Evolutionary conservation across 2,888 invertebrate species (phyloP).

Genomic region (Drosophila emarginata): DNA sequence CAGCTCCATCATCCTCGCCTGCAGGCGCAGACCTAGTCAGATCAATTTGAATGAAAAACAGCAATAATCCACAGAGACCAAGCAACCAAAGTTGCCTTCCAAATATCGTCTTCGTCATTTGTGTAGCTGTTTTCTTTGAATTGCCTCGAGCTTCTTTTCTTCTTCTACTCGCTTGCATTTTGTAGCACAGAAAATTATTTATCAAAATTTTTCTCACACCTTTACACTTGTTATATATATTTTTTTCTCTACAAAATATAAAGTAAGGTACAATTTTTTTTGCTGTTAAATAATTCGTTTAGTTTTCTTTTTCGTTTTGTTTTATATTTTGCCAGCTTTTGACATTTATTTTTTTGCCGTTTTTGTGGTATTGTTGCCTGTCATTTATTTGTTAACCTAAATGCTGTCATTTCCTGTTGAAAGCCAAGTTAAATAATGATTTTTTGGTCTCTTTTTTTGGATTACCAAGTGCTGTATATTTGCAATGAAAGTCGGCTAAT

Average conservation of each 20-base stretch:
- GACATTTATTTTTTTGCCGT: conserved; percentile 46
- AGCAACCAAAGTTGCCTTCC: conserved; percentile 63
- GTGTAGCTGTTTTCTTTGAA: neutral
- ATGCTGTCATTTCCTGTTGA: conserved; percentile 66
- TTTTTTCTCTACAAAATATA: conserved; percentile 40
- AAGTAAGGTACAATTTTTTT: conserved; percentile 28
- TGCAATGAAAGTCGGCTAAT: conserved; percentile 6
- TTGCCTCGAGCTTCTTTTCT: conserved; percentile 61
- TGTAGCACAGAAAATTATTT: conserved; percentile 22
- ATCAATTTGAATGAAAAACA: conserved; percentile 77
- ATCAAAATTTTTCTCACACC: conserved; percentile 60
- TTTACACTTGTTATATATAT: conserved; percentile 62
- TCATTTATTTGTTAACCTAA: conserved; percentile 50
- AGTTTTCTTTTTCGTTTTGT: conserved; percentile 23
- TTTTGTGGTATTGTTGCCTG: conserved; percentile 31
- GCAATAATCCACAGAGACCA: conserved; percentile 75
- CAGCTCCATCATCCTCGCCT: conserved; percentile 61
- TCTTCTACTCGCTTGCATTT: conserved; percentile 67
- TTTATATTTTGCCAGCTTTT: conserved; percentile 36
- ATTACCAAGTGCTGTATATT: conserved; percentile 29
- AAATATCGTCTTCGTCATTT: conserved; percentile 32
- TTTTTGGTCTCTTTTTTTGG: conserved; percentile 16
- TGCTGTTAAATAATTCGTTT: conserved; percentile 29
- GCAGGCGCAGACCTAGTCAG: conserved; percentile 74
- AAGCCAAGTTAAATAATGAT: conserved; percentile 53